These are phyloP conservation scores for Tanypteryx hageni DNA, from an alignment of 2,888 invertebrate genomes.

Conservation along the genomic window DNA sequence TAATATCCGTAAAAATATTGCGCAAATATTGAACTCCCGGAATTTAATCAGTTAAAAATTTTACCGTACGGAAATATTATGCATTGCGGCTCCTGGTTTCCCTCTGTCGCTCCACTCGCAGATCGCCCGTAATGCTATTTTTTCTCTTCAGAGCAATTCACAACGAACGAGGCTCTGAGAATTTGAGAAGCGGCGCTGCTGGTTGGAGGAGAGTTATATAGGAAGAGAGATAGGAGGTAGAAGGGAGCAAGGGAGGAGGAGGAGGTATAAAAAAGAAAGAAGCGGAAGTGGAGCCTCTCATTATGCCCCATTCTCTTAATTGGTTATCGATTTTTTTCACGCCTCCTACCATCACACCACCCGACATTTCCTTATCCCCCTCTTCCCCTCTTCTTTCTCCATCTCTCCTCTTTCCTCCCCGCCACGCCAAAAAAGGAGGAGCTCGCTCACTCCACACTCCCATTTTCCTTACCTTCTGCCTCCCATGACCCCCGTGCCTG, in stretches of 20 bases:
- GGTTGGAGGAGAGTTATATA: not conserved
- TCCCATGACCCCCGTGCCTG: not conserved
- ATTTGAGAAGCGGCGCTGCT: too few species aligned
- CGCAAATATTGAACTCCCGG: not conserved
- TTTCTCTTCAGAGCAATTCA: not conserved
- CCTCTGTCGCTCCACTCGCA: not conserved
- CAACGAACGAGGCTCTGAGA: not conserved
- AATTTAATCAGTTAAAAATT: not conserved
- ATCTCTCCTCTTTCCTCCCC: not conserved
- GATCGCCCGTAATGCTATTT: not conserved
- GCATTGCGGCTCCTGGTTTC: not conserved
- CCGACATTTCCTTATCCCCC: not conserved
- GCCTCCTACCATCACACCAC: constrained; percentile 35
- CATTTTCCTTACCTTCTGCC: not conserved
- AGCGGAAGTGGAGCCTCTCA: constrained; percentile 42
- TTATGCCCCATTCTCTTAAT: constrained; percentile 59
- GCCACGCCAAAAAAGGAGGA: not conserved
- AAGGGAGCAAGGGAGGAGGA: not conserved
- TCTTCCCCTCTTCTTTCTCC: not conserved
- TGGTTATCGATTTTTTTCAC: constrained; percentile 60
- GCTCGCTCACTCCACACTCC: too few species aligned
- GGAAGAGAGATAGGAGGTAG: not conserved
- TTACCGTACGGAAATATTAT: not conserved
- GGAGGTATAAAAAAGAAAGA: constrained; percentile 27
- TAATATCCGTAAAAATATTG: too few species aligned